Base-by-base conservation (phyloP, 2,797 vertebrate species). In the Diceros bicornis region DNA sequence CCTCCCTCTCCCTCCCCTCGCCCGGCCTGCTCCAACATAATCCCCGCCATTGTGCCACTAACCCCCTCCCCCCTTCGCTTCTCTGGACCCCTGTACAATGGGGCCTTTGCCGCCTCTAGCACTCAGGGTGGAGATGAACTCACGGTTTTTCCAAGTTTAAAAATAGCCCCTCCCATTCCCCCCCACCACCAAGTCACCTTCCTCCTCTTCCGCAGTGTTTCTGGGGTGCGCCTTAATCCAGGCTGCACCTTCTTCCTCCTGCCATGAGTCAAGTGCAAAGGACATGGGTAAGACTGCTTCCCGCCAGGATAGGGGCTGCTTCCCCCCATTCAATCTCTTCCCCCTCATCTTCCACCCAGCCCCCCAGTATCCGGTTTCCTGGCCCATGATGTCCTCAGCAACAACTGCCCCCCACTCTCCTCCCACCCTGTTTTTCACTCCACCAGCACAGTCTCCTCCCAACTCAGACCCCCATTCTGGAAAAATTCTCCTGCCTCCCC, bases 141-240 rank as follows among this genome's bases (percentile, higher is more conserved):
- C 94, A 97, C 41, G 96, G 92, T 92, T 97, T 97, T 97, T 97
- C 96, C 96, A 97, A 97, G 96, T 92, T 97, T 97, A 97, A 97
- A 97, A 97, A 98, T 97, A 98, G 85, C 69, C 85, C 94, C 96
- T 75, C 82, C 96, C 92, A 87, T 34, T 59, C 72, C 57, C 32
- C 77, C 68, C 71, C 71, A 32, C 77, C 62, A 37, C 57, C 62
- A 83, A 84, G 59, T 29, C 68, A 71, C 69, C 29, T 78, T 52
- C 85, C 37, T 84, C 72, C 37, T 59, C 44, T 50, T 29, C 71
- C 75, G 14, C 1, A 5, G 27, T 14, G 27, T 34, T 75, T 64
- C 34, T 34, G 83, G 72, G 81, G 95, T 23, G 4, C 82, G 62
- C 84, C 96, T 90, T 79, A 10, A 20, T 37, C 66, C 86, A 25